Evolutionary conservation across 2,797 vertebrate genomes (phyloP), one percentile per base, ranked within the genome.

Genomic region (Gila robusta): DNA sequence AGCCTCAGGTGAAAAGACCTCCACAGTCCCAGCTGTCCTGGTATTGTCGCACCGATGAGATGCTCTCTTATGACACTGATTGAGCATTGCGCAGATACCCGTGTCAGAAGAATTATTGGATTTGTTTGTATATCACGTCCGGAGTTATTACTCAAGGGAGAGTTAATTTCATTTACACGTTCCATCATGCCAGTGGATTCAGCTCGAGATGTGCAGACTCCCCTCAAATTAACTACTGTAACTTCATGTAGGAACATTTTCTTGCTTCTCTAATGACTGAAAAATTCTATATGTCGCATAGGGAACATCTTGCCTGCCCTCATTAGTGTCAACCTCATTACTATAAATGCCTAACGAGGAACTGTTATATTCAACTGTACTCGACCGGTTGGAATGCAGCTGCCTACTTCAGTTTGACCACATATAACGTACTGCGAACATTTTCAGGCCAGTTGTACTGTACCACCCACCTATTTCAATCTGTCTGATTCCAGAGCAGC

Each of bases 291-390:
- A 86, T 82, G 44, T 76, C 3, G 9, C 59, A 81, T 81, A 76
- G 70, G 67, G 80, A 76, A 79, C 41, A 66, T 72, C 67, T 81
- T 82, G 78, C 54, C 88, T 56, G 37, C 64, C 37, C 67, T 74
- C 56, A 89, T 89, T 81, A 87, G 74, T 72, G 69, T 80, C 85
- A 87, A 16, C 66, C 56, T 23, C 28, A 59, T 86, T 85, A n/a
- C 81, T 87, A 80, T 77, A 76, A 81, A 59, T 49, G 78, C 17
- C 76, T 83, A 88, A 86, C 23, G 39, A 81, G 82, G 64, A 79
- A 79, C 56, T 52, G 39, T 80, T 84, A 70, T 44, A 86, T 85
- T 85, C 26, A 72, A 14, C 23, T 44, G 23, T 44, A 78, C 79
- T 47, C 32, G 23, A 49, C 56, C 54, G 1, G 52, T 49, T 35